A percentile compares a stretch with the other conserved stretches of the same genome.
These are phyloP conservation scores for Rhabdomys dilectus DNA, from an alignment of 2,113 vertebrate species.

Conservation along the genomic window DNA sequence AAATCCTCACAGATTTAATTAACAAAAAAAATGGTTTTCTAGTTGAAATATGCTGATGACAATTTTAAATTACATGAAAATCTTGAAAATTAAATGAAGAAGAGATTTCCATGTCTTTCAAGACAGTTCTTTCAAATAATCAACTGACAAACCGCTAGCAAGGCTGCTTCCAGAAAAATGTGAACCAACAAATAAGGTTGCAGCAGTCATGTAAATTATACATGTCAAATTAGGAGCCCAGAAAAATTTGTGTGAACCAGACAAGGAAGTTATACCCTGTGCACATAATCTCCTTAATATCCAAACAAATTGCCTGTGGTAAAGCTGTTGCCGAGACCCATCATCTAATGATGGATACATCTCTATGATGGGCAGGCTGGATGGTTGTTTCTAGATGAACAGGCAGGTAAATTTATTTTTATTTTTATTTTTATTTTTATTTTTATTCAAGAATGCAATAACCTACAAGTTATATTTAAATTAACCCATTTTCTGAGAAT, in stretches of 20 bases:
- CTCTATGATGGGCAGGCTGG: neutral
- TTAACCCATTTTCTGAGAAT: constrained; percentile 22
- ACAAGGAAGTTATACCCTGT: neutral
- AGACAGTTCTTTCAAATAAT: neutral
- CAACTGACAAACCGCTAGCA: neutral
- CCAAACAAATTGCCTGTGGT: neutral
- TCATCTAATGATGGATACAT: neutral
- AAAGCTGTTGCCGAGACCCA: neutral
- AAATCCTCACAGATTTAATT: neutral
- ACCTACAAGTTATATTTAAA: neutral
- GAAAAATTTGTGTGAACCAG: neutral
- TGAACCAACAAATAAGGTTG: constrained; percentile 13
- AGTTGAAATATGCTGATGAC: neutral
- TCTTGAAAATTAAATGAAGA: constrained; percentile 43
- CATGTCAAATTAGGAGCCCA: neutral
- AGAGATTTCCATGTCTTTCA: neutral
- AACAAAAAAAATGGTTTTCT: constrained; percentile 11
- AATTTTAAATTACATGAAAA: constrained; percentile 34
- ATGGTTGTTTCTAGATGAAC: neutral
- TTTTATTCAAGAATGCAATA: neutral
- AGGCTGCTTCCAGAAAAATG: neutral
- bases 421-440: neutral
- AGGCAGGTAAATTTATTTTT: neutral
- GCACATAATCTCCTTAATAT: neutral
- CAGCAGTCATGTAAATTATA: neutral